Evolutionary conservation across 2,113 vertebrate genomes (phyloP).

Genomic region (Asarcornis scutulata): DNA sequence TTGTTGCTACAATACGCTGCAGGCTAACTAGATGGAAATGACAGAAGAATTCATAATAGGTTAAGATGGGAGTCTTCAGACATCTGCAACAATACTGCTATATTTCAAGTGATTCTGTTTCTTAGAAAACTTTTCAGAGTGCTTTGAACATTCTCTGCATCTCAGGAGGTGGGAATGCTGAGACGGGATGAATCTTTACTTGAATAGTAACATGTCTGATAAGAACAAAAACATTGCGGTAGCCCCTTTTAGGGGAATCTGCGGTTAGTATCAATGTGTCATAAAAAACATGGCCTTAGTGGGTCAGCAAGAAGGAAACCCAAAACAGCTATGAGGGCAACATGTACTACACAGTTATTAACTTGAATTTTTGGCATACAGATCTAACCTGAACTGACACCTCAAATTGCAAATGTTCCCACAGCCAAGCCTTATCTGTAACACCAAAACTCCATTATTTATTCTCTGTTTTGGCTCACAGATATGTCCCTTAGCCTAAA

Average conservation of each 20-base stretch:
- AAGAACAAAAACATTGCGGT: background rate
- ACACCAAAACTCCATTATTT: fast-evolving
- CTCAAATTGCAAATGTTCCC: background rate
- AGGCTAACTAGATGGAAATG: background rate
- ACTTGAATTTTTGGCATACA: background rate
- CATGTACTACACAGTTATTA: background rate
- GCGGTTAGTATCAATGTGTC: background rate
- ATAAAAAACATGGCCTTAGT: background rate
- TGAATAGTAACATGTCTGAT: background rate
- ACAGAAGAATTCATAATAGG: background rate
- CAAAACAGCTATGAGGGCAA: background rate
- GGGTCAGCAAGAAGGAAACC: background rate
- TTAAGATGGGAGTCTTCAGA: background rate
- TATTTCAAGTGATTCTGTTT: background rate
- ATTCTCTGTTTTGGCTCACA: background rate
- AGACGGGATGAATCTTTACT: background rate
- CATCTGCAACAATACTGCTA: fast-evolving
- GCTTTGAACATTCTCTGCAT: fast-evolving
- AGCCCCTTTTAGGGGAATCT: background rate
- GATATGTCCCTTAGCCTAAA: background rate
- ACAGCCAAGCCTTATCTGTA: background rate
- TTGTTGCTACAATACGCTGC: background rate
- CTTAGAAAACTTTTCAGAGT: background rate
- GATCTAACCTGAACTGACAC: background rate
- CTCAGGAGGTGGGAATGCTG: background rate